Evolutionary conservation across 2,888 invertebrate species (phyloP).

Genomic region (Pantelozetes paolii): DNA sequence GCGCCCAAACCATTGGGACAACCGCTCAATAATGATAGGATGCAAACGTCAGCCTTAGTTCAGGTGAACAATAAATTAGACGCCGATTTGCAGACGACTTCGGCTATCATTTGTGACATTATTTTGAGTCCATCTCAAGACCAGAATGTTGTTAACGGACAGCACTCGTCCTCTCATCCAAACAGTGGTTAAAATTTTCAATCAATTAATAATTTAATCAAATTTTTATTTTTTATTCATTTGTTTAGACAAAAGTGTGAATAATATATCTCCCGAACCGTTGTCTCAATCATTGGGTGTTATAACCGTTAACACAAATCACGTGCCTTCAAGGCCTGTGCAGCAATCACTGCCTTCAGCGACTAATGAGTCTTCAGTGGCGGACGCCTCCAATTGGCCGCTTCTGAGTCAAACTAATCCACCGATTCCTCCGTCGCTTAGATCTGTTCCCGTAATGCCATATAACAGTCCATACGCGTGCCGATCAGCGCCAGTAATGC

Average conservation of each 20-base stretch:
- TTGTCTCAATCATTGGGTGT: too few species aligned
- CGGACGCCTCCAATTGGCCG: constrained; percentile 18
- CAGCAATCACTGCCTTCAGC: too few species aligned
- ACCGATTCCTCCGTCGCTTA: not conserved
- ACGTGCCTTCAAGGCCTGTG: too few species aligned
- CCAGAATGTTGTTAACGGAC: not conserved
- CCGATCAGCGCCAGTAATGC: not conserved
- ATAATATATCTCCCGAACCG: not conserved
- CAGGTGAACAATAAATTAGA: not conserved
- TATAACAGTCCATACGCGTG: not conserved
- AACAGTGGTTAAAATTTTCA: not conserved
- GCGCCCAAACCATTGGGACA: not conserved
- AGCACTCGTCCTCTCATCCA: not conserved
- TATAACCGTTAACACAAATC: too few species aligned
- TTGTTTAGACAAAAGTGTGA: too few species aligned
- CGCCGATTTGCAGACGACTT: not conserved
- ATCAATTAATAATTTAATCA: not conserved
- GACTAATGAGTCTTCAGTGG: not conserved
- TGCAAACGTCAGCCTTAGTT: not conserved
- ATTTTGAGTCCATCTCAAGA: not conserved
- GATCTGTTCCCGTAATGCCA: not conserved
- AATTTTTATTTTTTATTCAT: not conserved
- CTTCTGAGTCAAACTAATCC: constrained; percentile 10
- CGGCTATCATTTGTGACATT: not conserved
- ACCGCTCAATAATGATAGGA: not conserved